Evolutionary conservation across 2,113 vertebrate genomes (phyloP), one percentile per base, ranked within the genome.

Genomic region (Pycnonotus jocosus): DNA sequence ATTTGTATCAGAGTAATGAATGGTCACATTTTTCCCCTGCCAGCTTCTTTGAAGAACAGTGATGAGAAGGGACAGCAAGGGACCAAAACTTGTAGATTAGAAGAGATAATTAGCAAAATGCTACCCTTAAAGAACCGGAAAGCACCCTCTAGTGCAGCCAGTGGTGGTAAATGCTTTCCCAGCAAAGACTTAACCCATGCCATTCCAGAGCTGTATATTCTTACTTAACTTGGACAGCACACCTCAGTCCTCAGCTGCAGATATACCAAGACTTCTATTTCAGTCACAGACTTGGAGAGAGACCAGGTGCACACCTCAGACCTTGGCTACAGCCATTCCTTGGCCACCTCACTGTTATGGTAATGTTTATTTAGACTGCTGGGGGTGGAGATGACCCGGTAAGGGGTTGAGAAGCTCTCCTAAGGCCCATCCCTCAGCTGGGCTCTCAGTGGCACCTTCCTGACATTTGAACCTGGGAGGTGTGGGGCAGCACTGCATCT

Each of bases 231-330:
- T 86, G 88, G 79, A 71, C 27, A 92, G 71, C 72, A 86, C 71
- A 62, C 18, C 60, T 90, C 71, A 64, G 51, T 88, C 85, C 82
- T 92, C 79, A 83, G 53, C 79, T 90, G 62, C 48, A 94, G 88
- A 58, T 73, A 90, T 13, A 77, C 45, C 38, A 57, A 83, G 76
- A 60, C 44, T 83, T 66, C 64, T 95, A 16, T 86, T 96, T 94
- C 82, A 85, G 82, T 92, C 76, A 73, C 2, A 92, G 76, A 51
- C 74, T 95, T 83, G 92, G 88, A 96, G 44, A 78, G 35, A 66
- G 56, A 93, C 80, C 80, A 86, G 48, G 27, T 78, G 30, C 74
- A 64, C 83, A 81, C 82, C 80, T 94, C 92, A 95, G 79, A 86
- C 68, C 58, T 88, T 85, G 74, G 61, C 89, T 77, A 14, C 37